Evolutionary conservation across 1,140 invertebrate species (phyloP), one percentile per base, ranked within the genome.

Genomic region (Chlorops oryzae): DNA sequence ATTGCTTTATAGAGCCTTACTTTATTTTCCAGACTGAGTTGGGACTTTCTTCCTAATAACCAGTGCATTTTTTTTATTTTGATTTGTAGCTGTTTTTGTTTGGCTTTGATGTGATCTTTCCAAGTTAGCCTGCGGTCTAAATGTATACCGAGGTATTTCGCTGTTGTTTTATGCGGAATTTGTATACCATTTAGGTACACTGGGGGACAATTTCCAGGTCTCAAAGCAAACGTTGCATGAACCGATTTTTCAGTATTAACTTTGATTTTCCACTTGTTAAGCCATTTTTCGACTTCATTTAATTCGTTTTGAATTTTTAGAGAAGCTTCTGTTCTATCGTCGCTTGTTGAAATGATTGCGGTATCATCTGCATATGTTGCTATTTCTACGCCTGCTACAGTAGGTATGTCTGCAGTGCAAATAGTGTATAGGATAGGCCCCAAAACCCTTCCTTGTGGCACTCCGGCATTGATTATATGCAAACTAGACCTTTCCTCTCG

Each of bases 351-450:
- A 9, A 32, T 17, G 5, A 43, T 13, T 21, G 48, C 47, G 9
- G 25, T 43, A 23, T 50, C 39, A 32, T 50, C 46, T 5, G 46
- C 48, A 50, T 42, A 42, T 13, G 35, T 24, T 48, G 35, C 5
- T 15, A 25, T 23, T 3, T 25, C 24, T 24, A 23, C 10, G 15
- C 23, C 5, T 0, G 24, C 20, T 25, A 40, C 1, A 17, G 28
- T 39, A 18, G 34, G 46, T 15, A 48, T 24, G 32, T 40, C 22
- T n/a, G 46, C 23, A 5, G 22, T 48, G 15, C n/a, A 47, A 23
- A 47, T 38, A 21, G 13, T 38, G 32, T 38, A 48, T 9, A 48
- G 35, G 15, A 21, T 28, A 20, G 47, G 47, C 12, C 9, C 34
- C 13, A 42, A 7, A 5, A 42, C 47, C n/a, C 28, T 49, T 13